Evolutionary conservation across 2,797 vertebrate genomes (phyloP).

Genomic region (Protosalanx chinensis): DNA sequence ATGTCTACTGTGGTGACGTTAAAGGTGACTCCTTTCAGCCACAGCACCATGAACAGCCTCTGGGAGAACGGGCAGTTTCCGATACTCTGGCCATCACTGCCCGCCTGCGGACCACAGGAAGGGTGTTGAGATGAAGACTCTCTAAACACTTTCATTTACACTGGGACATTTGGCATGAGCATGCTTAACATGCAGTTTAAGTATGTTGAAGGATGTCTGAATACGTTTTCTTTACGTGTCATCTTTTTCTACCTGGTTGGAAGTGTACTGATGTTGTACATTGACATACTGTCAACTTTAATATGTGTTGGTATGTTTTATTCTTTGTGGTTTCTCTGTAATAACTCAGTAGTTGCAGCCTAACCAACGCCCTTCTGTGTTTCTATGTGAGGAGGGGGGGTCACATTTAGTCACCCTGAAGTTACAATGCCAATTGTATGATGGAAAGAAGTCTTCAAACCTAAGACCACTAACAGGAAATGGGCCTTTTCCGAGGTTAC

Average conservation of each 20-base stretch:
- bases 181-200: no score
- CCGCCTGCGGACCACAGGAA: conserved; percentile 70
- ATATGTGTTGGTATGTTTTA: background rate
- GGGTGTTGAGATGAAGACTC: background rate
- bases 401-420: background rate
- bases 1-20: conserved; percentile 92
- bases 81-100: conserved; percentile 88
- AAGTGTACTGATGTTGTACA: no score
- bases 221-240: no score
- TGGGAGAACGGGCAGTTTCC: conserved; percentile 95
- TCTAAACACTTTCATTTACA: background rate
- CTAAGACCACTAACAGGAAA: conserved; percentile 19
- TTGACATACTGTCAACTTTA: no score
- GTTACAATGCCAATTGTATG: background rate
- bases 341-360: background rate
- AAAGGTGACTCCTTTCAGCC: conserved; percentile 90
- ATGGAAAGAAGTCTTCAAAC: background rate
- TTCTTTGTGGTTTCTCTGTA: background rate
- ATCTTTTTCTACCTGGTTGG: no score
- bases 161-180: no score
- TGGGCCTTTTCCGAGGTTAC: conserved; percentile 46
- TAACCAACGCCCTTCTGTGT: background rate
- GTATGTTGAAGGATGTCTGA: no score
- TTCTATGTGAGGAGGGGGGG: background rate
- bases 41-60: conserved; percentile 91